Base-by-base conservation (phyloP, 2,797 vertebrate species). In the Paramormyrops hopkinsi region DNA sequence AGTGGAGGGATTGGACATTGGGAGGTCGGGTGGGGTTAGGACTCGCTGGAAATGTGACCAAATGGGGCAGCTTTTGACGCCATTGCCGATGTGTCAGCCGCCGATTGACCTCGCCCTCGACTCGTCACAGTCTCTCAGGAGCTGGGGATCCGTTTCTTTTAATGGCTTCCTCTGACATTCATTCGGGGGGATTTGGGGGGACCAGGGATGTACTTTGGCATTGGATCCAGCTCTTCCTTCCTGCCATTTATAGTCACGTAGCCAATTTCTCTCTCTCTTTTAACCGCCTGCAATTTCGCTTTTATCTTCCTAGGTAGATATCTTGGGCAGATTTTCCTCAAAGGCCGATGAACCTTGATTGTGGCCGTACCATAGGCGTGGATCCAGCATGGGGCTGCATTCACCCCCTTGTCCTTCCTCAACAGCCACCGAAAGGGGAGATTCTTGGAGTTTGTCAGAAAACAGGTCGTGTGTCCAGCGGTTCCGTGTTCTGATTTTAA, bases 111-210 rank as follows among this genome's bases (percentile, higher is more conserved):
- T 53, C 48, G n/a, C 37, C 50, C 22, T 65, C 12, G 44, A 79
- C 48, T 50, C 6, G 86, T 25, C 88, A 17, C n/a, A 7, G 89
- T 65, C 56, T 89, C 29, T 90, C 19, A 29, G 46, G 82, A 46
- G 82, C 44, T 48, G 82, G 44, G n/a, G n/a, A 25, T 51, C 48
- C 44, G n/a, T 51, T 53, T 87, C 53, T 88, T 62, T 79, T 79
- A 90, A 54, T 29, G 25, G 17, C 90, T 92, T 91, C 91, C 89
- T 86, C 86, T 79, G 88, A n/a, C 65, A 88, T 86, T 89, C 89
- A 88, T 79, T 51, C 19, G 46, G 69, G 83, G 41, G 86, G 33
- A 86, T 54, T 59, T 54, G 73, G 90, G 90, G 89, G 88, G 76
- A 89, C 79, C 69, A 51, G 50, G 65, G 44, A 86, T 41, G n/a